These are phyloP conservation scores for Grammomys surdaster DNA, from an alignment of 2,113 vertebrate genomes.

Conservation along the genomic window DNA sequence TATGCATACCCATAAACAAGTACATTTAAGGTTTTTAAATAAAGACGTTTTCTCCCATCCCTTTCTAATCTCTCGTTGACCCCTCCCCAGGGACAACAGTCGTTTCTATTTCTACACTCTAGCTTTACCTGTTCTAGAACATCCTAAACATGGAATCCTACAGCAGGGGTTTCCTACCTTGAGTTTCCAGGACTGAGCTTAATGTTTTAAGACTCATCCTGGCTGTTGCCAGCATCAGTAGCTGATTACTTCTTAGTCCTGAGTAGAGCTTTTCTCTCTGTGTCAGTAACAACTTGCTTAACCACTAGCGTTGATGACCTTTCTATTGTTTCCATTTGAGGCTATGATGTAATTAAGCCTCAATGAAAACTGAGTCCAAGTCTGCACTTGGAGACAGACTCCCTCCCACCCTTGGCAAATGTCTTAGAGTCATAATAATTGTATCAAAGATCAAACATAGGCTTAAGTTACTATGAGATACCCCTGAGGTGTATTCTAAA, in stretches of 20 bases:
- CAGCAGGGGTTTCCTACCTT: neutral
- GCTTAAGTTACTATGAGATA: neutral
- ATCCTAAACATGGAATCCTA: neutral
- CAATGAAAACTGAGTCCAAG: neutral
- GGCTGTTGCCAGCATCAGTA: neutral
- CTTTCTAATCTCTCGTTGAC: neutral
- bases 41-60: neutral
- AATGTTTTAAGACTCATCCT: neutral
- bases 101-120: neutral
- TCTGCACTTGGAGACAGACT: neutral
- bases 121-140: constrained; percentile 31
- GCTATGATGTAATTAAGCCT: neutral
- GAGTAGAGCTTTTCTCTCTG: too few species aligned
- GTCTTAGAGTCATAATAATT: neutral
- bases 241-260: neutral
- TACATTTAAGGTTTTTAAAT: neutral
- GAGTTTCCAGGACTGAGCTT: neutral
- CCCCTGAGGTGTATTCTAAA: neutral
- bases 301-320: neutral
- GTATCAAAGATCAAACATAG: neutral
- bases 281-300: neutral
- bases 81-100: neutral
- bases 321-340: neutral
- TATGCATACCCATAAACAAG: neutral
- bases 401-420: neutral